Conservation (phyloP, 2,113 vertebrate genomes). For the Pholis gunnellus region DNA sequence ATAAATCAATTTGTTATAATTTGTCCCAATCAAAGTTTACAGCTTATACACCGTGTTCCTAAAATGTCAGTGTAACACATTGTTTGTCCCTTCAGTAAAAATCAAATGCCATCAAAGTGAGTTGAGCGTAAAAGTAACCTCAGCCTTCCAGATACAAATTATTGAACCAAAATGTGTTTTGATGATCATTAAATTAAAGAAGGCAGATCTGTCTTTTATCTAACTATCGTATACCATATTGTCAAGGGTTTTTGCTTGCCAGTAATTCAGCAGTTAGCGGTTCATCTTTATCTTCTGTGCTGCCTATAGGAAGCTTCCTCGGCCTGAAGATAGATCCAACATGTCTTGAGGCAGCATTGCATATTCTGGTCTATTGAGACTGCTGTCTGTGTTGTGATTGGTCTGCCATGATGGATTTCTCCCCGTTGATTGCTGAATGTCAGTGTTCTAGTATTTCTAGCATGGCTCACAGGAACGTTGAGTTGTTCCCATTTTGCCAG, state of each 20-base stretch:
- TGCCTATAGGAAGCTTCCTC: background rate
- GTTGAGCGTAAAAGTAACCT: background rate
- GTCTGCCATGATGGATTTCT: slow-evolving; percentile 22
- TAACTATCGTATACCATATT: background rate
- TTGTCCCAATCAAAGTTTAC: background rate
- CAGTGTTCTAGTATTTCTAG: slow-evolving; percentile 9
- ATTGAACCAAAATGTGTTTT: background rate
- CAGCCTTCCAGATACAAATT: background rate
- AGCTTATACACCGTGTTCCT: background rate
- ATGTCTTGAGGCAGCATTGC: background rate
- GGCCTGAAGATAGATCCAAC: background rate
- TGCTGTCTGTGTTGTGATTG: background rate
- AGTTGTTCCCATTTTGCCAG: slow-evolving; percentile 49
- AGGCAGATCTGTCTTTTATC: background rate
- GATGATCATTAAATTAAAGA: background rate
- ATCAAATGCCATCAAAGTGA: no score
- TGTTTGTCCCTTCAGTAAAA: background rate
- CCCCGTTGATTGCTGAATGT: slow-evolving; percentile 26
- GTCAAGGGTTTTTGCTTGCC: background rate
- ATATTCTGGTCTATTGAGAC: background rate
- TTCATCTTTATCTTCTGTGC: background rate
- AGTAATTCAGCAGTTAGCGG: no score
- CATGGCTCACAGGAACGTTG: slow-evolving; percentile 26
- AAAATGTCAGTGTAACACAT: background rate
- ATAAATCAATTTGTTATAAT: background rate